Evolutionary conservation across 2,888 invertebrate genomes (phyloP).

Genomic region (Teleiodes luculella): DNA sequence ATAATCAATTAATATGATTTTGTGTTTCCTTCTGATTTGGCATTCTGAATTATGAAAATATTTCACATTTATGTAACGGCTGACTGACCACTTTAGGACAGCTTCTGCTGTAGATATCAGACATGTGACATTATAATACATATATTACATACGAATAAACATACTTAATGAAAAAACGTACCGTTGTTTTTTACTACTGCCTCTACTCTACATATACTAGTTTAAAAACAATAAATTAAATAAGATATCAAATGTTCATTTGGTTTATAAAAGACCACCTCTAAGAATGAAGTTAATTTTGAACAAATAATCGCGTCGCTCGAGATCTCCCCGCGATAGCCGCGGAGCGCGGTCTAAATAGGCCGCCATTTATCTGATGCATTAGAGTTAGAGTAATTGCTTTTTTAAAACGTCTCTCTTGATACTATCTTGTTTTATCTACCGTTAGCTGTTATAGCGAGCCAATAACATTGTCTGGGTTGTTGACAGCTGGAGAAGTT

Average conservation of each 20-base stretch:
- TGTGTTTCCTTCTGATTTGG: too few relatives aligned
- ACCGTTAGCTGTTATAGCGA: neutral
- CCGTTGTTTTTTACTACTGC: too few relatives aligned
- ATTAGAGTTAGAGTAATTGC: slow-evolving; percentile 63
- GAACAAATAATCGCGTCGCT: slow-evolving; percentile 41
- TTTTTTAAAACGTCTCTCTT: slow-evolving; percentile 31
- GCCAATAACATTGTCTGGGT: too few relatives aligned
- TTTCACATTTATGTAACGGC: too few relatives aligned
- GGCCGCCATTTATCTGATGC: slow-evolving; percentile 53
- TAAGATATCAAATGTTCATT: neutral
- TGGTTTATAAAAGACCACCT: slow-evolving; percentile 24
- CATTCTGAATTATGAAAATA: too few relatives aligned
- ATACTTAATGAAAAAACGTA: too few relatives aligned
- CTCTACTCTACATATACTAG: too few relatives aligned
- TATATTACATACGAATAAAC: too few relatives aligned
- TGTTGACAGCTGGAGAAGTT: neutral
- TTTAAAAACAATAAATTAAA: neutral
- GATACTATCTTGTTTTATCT: neutral
- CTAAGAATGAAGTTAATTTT: slow-evolving; percentile 39
- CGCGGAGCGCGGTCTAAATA: slow-evolving; percentile 45
- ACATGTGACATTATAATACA: too few relatives aligned
- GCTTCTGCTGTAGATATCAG: too few relatives aligned
- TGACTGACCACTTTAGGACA: too few relatives aligned
- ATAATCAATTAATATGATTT: too few relatives aligned
- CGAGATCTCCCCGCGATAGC: slow-evolving; percentile 47